phyloP scores from a whole-genome alignment of 2,797 vertebrate genomes.

The Lithobates sylvaticus region DNA sequence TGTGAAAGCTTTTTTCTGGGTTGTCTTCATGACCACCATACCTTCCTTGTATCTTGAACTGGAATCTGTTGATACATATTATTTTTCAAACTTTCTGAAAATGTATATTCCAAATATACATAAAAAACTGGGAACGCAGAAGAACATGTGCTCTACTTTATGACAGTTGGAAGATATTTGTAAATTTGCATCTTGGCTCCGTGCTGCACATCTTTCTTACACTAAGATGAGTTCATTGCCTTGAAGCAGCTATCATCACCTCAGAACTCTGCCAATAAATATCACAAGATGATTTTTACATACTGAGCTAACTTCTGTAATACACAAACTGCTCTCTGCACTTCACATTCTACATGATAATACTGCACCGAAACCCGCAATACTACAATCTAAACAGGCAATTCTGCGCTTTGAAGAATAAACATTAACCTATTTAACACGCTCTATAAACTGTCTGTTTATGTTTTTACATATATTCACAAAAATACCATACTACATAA shows the following conservation, averaged over 20 bases:
- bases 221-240: slow-evolving; percentile 26
- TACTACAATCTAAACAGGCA: not conserved
- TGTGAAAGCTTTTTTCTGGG: not conserved
- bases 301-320: slow-evolving; percentile 19
- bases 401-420: not conserved
- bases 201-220: not conserved
- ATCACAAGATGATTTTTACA: slow-evolving; percentile 23
- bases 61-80: not conserved
- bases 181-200: slow-evolving; percentile 9
- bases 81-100: not conserved
- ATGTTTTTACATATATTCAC: not conserved
- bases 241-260: slow-evolving; percentile 25
- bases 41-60: not conserved
- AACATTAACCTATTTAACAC: slow-evolving; percentile 17
- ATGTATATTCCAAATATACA: not conserved
- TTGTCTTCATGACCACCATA: not conserved
- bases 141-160: not conserved
- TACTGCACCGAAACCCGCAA: not conserved
- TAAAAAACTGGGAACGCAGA: not conserved
- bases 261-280: slow-evolving; percentile 23
- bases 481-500: slow-evolving; percentile 1
- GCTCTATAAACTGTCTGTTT: not conserved
- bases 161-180: slow-evolving; percentile 1
- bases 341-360: not conserved
- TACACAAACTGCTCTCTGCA: slow-evolving; percentile 2